Percentiles rank a stretch among this genome's conserved stretches.
Evolutionary conservation across 1,140 invertebrate species (phyloP).

Genomic region (Tenebrio molitor): DNA sequence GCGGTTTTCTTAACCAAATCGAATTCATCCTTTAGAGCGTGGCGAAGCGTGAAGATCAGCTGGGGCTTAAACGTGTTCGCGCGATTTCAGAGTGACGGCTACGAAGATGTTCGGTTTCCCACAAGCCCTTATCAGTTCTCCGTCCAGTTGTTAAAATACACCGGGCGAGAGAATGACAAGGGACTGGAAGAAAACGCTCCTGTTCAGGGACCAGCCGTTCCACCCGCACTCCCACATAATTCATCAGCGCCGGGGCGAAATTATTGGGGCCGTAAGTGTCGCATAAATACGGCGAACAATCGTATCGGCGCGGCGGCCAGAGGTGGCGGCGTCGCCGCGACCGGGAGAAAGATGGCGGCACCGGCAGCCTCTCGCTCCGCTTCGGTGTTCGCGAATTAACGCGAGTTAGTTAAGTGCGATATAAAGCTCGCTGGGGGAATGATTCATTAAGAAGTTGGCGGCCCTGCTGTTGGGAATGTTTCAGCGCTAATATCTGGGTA

Average conservation of each 20-base stretch:
- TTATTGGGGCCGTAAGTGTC: conserved; percentile 36
- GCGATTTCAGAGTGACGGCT: conserved; percentile 28
- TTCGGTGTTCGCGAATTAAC: conserved; percentile 51
- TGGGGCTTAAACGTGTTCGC: conserved; percentile 50
- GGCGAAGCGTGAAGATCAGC: conserved; percentile 47
- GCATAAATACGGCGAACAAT: conserved; percentile 47
- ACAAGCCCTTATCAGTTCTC: conserved; percentile 84
- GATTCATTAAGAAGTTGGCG: conserved; percentile 55
- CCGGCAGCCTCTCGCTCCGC: conserved; percentile 22
- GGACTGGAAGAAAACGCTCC: conserved; percentile 67
- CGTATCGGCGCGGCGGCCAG: conserved; percentile 28
- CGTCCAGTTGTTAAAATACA: conserved; percentile 78
- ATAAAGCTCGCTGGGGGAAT: conserved; percentile 53
- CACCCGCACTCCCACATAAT: conserved; percentile 23
- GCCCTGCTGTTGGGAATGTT: conserved; percentile 49
- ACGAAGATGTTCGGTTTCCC: conserved; percentile 65
- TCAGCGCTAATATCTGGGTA: conserved; percentile 53
- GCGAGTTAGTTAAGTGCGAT: conserved; percentile 51
- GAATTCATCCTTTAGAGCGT: conserved; percentile 47
- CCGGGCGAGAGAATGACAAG: conserved; percentile 82
- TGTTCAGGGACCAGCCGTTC: background rate
- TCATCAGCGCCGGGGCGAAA: conserved; percentile 19
- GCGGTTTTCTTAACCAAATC: conserved; percentile 50
- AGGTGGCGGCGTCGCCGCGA: conserved; percentile 27
- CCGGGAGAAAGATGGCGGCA: conserved; percentile 30